phyloP scores from a whole-genome alignment of 2,888 invertebrate species.

The Stictocephala bisonia region DNA sequence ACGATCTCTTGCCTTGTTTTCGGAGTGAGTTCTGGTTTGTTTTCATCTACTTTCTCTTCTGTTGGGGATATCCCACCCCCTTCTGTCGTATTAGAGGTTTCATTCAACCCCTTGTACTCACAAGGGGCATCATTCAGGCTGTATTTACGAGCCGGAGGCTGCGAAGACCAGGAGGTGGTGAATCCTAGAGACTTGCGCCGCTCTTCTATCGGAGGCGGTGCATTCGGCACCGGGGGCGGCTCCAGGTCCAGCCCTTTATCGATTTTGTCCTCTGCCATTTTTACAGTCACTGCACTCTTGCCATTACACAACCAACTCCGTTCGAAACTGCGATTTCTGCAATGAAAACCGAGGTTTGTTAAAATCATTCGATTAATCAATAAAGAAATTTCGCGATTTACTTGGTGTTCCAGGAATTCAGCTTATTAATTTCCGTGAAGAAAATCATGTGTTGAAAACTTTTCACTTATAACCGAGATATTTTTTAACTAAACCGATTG shows the following conservation, averaged over 20 bases:
- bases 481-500: too few relatives aligned
- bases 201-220: slow-evolving; percentile 37
- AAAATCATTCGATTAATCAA: too few relatives aligned
- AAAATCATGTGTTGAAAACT: too few relatives aligned
- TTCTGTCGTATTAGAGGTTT: too few relatives aligned
- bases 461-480: too few relatives aligned
- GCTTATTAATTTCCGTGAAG: too few relatives aligned
- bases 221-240: slow-evolving; percentile 10
- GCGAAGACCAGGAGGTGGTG: slow-evolving; percentile 51
- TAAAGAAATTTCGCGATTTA: too few relatives aligned
- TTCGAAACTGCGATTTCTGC: slow-evolving; percentile 12
- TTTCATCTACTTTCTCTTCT: not conserved
- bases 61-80: not conserved
- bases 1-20: slow-evolving; percentile 35
- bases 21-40: too few relatives aligned
- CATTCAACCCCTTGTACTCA: not conserved
- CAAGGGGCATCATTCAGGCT: slow-evolving; percentile 47
- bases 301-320: slow-evolving; percentile 8
- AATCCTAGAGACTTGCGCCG: slow-evolving; percentile 54
- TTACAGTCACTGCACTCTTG: slow-evolving; percentile 38
- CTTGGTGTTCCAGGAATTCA: too few relatives aligned
- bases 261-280: slow-evolving; percentile 12
- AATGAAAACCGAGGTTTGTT: too few relatives aligned
- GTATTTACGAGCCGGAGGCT: slow-evolving; percentile 50
- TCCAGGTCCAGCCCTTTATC: not conserved